These are phyloP conservation scores for Bombus breviceps DNA, from an alignment of 1,140 invertebrate genomes.

Conservation along the genomic window DNA sequence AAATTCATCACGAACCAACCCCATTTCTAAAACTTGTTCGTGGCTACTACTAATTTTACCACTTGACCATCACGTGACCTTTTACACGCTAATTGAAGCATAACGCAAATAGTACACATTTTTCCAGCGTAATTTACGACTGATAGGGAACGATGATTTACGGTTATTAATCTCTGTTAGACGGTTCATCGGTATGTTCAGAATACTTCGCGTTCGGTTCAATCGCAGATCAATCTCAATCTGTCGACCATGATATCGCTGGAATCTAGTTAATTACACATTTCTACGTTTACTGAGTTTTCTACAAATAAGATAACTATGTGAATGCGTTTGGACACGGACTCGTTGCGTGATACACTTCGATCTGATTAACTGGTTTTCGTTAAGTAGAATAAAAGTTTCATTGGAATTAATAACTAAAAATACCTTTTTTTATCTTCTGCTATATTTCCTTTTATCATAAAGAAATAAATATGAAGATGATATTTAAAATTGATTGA, in stretches of 20 bases:
- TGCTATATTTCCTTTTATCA: neutral
- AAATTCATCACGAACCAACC: neutral
- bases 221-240: neutral
- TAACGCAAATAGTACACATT: neutral
- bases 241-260: neutral
- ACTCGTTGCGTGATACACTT: neutral
- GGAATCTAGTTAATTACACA: slow-evolving; percentile 3
- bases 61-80: too few species aligned
- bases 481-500: neutral
- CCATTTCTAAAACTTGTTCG: neutral
- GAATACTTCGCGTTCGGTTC: too few species aligned
- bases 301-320: neutral
- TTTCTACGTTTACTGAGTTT: neutral
- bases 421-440: neutral
- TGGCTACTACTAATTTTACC: neutral
- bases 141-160: slow-evolving; percentile 1
- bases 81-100: neutral
- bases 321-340: slow-evolving; percentile 22
- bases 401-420: neutral
- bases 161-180: neutral
- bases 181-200: neutral
- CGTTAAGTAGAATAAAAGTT: neutral
- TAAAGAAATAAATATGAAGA: neutral
- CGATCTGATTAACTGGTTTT: neutral
- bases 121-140: neutral